Conservation (phyloP, 2,797 vertebrate species). For the Heterohyrax brucei region DNA sequence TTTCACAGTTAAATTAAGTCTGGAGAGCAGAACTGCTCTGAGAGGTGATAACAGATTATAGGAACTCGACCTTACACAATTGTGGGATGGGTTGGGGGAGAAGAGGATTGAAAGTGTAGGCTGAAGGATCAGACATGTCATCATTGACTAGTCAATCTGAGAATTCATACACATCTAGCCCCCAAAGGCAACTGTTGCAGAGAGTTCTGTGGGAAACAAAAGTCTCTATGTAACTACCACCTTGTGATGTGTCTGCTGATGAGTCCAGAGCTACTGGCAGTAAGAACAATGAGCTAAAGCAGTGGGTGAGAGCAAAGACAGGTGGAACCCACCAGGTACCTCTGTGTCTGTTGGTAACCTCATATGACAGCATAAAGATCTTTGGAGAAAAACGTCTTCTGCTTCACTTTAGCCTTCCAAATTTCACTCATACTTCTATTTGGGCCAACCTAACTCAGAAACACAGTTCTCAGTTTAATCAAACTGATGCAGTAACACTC, state of each 20-base stretch:
- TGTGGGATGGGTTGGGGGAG: not conserved
- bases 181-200: not conserved
- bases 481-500: not conserved
- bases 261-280: not conserved
- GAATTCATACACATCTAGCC: not conserved
- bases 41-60: not conserved
- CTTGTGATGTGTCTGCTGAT: not conserved
- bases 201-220: not conserved
- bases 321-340: not conserved
- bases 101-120: fast-evolving
- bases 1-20: not conserved
- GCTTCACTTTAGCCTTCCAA: not conserved
- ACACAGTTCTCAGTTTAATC: not conserved
- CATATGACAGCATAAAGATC: not conserved
- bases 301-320: not conserved
- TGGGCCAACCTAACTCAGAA: not conserved
- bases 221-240: too few species aligned
- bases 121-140: not conserved
- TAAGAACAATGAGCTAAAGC: not conserved
- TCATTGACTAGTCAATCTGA: not conserved
- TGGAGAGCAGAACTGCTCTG: not conserved
- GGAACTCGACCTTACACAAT: not conserved
- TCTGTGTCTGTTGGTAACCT: not conserved
- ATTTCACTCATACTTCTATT: not conserved
- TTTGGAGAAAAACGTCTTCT: not conserved